Evolutionary conservation across 2,113 vertebrate genomes (phyloP), one percentile per base, ranked within the genome.

Genomic region (Elephas maximus): DNA sequence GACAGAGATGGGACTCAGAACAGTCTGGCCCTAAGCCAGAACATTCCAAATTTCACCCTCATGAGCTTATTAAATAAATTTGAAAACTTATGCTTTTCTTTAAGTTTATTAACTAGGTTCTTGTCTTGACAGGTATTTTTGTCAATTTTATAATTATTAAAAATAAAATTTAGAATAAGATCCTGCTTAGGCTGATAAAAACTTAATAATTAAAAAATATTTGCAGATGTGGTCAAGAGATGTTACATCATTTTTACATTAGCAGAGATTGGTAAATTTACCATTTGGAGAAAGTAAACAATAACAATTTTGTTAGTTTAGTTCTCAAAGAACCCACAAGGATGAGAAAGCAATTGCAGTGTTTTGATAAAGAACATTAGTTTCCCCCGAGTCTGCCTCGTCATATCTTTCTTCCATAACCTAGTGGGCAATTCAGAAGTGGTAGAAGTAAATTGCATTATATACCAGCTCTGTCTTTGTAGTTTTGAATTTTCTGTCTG

Each of bases 361-460:
- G 11, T 90, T 86, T 44, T 45, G 24, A 84, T 20, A 93, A 74
- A 69, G 41, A 30, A 41, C 21, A 12, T 76, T 41, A 12, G 23
- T 44, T 92, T 81, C 21, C 8, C 15, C 1, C 74, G 8, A 21
- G 15, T 69, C 71, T 74, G 51, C 63, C 24, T 48, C 0, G 0
- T 95, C 60, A 30, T 28, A 60, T 78, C 23, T 18, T 85, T 57
- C 67, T 84, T 80, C 73, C 69, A n/a, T 85, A 63, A 33, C 62
- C 8, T 45, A 86, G 20, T 41, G 11, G 7, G 24, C 14, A 28
- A 51, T 93, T 93, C 97, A 73, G 74, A 96, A n/a, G 77, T 89
- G 45, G 65, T 67, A 83, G 78, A 97, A 98, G 96, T 92, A 95
- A 98, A 94, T 97, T 97, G 30, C 84, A 88, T 93, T 95, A 33